Evolutionary conservation across 2,888 invertebrate genomes (phyloP).

Genomic region (Agrochola lychnidis): DNA sequence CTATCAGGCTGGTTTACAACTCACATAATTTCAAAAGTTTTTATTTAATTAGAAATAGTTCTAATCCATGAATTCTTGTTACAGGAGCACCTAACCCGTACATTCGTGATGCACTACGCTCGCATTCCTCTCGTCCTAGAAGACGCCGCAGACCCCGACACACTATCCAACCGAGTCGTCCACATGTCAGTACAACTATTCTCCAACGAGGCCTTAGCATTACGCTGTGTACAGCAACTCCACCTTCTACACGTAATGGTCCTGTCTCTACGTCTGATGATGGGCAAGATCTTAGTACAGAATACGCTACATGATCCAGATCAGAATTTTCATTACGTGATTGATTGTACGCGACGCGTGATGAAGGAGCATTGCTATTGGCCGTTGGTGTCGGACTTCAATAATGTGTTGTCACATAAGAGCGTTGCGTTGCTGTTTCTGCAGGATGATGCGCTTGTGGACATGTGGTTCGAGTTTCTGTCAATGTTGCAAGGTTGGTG

Average conservation of each 20-base stretch:
- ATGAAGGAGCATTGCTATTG: constrained; percentile 99
- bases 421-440: constrained; percentile 97
- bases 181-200: constrained; percentile 99
- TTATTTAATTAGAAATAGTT: too few relatives aligned
- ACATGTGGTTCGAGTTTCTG: constrained; percentile 98
- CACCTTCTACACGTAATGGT: constrained; percentile 98
- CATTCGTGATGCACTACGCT: constrained; percentile 99
- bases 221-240: constrained; percentile 97
- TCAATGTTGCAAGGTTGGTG: constrained; percentile 97
- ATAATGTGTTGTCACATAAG: constrained; percentile 98
- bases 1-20: too few relatives aligned
- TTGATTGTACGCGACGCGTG: constrained; percentile 97
- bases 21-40: too few relatives aligned
- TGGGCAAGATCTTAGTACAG: constrained; percentile 96
- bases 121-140: constrained; percentile 98
- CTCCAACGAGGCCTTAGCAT: constrained; percentile 97
- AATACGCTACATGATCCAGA: constrained; percentile 95
- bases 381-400: constrained; percentile 99
- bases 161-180: constrained; percentile 98
- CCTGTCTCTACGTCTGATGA: constrained; percentile 96
- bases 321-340: constrained; percentile 96
- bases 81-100: constrained; percentile 97
- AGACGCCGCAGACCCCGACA: constrained; percentile 96
- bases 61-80: neutral
- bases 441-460: constrained; percentile 96